Evolutionary conservation across 2,113 vertebrate genomes (phyloP).

Genomic region (Rattus rattus): DNA sequence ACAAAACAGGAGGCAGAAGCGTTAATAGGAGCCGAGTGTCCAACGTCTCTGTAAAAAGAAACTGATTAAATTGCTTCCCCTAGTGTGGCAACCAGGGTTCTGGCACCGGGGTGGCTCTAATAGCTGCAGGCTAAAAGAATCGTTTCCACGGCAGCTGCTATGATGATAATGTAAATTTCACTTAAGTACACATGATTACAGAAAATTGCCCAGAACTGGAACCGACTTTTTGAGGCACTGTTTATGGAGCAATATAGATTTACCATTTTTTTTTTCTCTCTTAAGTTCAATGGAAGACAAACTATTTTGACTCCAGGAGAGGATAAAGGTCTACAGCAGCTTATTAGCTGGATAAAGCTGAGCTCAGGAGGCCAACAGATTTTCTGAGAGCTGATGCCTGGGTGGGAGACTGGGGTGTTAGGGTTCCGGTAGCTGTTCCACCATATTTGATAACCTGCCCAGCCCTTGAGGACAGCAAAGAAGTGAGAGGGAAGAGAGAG

Average conservation of each 20-base stretch:
- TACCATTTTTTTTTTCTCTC: slow-evolving; percentile 53
- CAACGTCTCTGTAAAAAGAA: slow-evolving; percentile 75
- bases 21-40: slow-evolving; percentile 72
- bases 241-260: slow-evolving; percentile 84
- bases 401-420: background rate
- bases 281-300: slow-evolving; percentile 75
- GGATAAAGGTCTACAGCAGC: slow-evolving; percentile 64
- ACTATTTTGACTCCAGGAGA: slow-evolving; percentile 75
- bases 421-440: background rate
- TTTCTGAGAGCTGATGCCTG: slow-evolving; percentile 54
- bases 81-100: slow-evolving; percentile 81
- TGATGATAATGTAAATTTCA: slow-evolving; percentile 85
- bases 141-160: slow-evolving; percentile 73
- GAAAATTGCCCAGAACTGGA: slow-evolving; percentile 86
- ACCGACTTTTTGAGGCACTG: slow-evolving; percentile 78
- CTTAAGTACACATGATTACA: slow-evolving; percentile 84
- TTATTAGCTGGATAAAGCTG: slow-evolving; percentile 69
- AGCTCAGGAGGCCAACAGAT: slow-evolving; percentile 59
- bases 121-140: slow-evolving; percentile 80
- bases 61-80: slow-evolving; percentile 80
- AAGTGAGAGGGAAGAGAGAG: background rate
- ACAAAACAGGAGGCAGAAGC: slow-evolving; percentile 61
- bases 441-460: background rate
- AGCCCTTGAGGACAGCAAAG: background rate
- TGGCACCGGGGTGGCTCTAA: slow-evolving; percentile 78